Base-by-base conservation (phyloP, 2,888 invertebrate species). In the Piscicola geometra region DNA sequence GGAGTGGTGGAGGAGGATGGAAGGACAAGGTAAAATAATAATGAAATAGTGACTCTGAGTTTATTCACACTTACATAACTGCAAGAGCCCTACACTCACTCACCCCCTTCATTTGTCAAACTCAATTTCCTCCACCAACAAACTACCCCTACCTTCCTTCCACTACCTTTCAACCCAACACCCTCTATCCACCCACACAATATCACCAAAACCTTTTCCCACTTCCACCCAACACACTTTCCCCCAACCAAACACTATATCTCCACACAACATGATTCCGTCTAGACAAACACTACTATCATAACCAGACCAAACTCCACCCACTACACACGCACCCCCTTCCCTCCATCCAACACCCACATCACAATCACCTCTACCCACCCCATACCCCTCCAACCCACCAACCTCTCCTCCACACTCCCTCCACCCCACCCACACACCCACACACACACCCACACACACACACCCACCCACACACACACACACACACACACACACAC, bases 291-390 rank as follows among this genome's bases (percentile, higher is more conserved):
- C n/a, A n/a, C n/a, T n/a, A n/a, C n/a, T n/a, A n/a, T n/a, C n/a
- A n/a, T n/a, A n/a, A n/a, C n/a, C n/a, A n/a, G n/a, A n/a, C n/a
- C n/a, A n/a, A n/a, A n/a, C n/a, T n/a, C n/a, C n/a, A 50, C 52
- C 52, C 0, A 30, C 25, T 92, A 35, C 33, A 32, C 68, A 33
- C 68, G n/a, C 68, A 33, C 68, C 12, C 68, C 3, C 33, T 12
- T n/a, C 5, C 68, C 5, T 28, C 5, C 68, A 68, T 32, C 12
- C 60, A 47, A 90, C 60, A 56, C 60, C 9, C 60, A 56, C 60
- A 56, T n/a, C 60, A 56, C 60, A 56, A 9, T 18, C 60, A 56
- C 60, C 9, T n/a, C 9, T n/a, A 56, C 60, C 9, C 60, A 56
- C 60, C 9, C 60, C 9, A 9, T 18, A 9, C 9, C 60, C 9